A percentile compares a stretch with the other conserved stretches of the same genome.
Conservation (phyloP, 1,140 invertebrate genomes). For the Drosophila mauritiana region DNA sequence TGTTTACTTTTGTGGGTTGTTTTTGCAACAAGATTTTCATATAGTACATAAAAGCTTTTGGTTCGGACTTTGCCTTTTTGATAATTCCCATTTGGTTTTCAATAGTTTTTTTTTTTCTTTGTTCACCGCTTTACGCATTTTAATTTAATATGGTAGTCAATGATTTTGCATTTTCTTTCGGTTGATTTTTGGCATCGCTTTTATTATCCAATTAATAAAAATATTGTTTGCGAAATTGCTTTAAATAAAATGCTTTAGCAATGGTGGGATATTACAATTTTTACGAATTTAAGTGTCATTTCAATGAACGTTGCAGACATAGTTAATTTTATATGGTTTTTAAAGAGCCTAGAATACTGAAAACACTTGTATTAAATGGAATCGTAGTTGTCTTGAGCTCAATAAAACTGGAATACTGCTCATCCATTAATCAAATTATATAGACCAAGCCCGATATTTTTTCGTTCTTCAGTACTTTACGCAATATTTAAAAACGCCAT, state of each 20-base stretch:
- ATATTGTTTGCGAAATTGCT: constrained; percentile 63
- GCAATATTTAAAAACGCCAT: constrained; percentile 66
- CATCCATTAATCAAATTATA: constrained; percentile 46
- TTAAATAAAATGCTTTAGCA: constrained; percentile 52
- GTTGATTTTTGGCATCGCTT: constrained; percentile 37
- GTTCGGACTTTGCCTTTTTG: constrained; percentile 33
- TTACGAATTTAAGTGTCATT: constrained; percentile 47
- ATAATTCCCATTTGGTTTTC: constrained; percentile 55
- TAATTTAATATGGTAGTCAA: constrained; percentile 24
- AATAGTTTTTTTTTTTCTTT: constrained; percentile 6
- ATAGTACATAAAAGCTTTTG: constrained; percentile 67
- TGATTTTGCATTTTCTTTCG: constrained; percentile 18
- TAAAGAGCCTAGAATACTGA: neutral
- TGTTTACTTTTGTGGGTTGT: constrained; percentile 66
- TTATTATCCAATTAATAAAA: constrained; percentile 70
- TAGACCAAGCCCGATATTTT: constrained; percentile 5
- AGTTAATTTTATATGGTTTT: constrained; percentile 26
- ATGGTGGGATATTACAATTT: constrained; percentile 41
- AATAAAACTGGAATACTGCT: neutral
- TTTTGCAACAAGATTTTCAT: constrained; percentile 65
- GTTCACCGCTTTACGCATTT: constrained; percentile 24
- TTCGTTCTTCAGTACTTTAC: constrained; percentile 8
- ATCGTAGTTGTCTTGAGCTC: constrained; percentile 2
- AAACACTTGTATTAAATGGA: too few species aligned
- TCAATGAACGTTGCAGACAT: constrained; percentile 34